phyloP scores from a whole-genome alignment of 2,797 vertebrate species.

The Pangasius sanitwongsei region DNA sequence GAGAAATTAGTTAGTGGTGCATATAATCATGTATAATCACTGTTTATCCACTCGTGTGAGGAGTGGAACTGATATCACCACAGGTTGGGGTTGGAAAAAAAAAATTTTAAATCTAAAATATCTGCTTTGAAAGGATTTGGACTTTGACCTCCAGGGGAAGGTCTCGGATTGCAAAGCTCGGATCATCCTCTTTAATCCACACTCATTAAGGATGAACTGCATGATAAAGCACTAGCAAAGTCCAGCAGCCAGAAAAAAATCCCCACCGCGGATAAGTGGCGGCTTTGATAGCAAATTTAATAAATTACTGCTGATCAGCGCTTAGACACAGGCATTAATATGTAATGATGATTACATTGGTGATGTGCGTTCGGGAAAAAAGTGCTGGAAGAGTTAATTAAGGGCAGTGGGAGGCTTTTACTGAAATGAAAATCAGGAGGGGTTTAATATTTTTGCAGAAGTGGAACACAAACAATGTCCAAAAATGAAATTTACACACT shows the following conservation, averaged over 20 bases:
- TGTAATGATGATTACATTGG: conserved; percentile 64
- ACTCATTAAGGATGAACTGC: conserved; percentile 83
- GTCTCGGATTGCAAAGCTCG: conserved; percentile 76
- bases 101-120: conserved; percentile 44
- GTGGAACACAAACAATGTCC: neutral
- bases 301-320: conserved; percentile 67
- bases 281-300: conserved; percentile 70
- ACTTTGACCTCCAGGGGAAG: conserved; percentile 64
- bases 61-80: neutral
- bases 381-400: neutral
- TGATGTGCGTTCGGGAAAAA: neutral
- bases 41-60: conserved; percentile 36
- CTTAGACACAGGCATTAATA: conserved; percentile 14
- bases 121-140: conserved; percentile 59
- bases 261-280: conserved; percentile 62
- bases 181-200: conserved; percentile 89
- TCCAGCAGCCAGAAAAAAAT: conserved; percentile 47
- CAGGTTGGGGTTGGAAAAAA: conserved; percentile 26
- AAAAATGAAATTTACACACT: neutral
- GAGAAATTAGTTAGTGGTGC: neutral
- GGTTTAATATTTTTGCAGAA: conserved; percentile 37
- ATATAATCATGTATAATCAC: neutral
- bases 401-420: conserved; percentile 41
- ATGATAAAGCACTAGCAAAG: conserved; percentile 75
- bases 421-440: conserved; percentile 46